A percentile compares a stretch with the other conserved stretches of the same genome.
These are phyloP conservation scores for Elaeidobius kamerunicus DNA, from an alignment of 2,888 invertebrate genomes.

Conservation along the genomic window DNA sequence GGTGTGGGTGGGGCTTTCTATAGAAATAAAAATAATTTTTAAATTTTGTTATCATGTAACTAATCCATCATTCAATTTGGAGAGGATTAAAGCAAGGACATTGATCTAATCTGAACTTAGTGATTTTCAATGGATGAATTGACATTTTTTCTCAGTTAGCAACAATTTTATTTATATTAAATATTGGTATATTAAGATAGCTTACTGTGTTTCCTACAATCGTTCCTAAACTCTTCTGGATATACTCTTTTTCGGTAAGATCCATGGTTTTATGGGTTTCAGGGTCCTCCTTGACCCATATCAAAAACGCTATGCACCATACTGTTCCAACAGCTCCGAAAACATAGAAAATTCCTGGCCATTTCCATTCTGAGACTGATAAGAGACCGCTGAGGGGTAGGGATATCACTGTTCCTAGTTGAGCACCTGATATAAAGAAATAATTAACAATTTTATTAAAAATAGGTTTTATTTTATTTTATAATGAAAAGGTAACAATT, in stretches of 20 bases:
- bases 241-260: slow-evolving; percentile 76
- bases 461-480: no score
- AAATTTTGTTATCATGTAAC: no score
- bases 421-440: slow-evolving; percentile 62
- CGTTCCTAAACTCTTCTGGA: slow-evolving; percentile 62
- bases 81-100: no score
- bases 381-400: slow-evolving; percentile 84
- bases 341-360: slow-evolving; percentile 89
- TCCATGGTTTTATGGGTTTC: slow-evolving; percentile 68
- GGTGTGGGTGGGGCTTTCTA: slow-evolving; percentile 78
- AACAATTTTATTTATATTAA: no score
- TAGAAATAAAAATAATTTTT: no score
- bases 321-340: slow-evolving; percentile 76
- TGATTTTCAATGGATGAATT: no score
- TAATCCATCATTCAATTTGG: no score
- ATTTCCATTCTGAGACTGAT: slow-evolving; percentile 74
- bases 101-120: no score
- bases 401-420: slow-evolving; percentile 87
- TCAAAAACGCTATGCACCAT: slow-evolving; percentile 77
- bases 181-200: no score
- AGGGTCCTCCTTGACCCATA: slow-evolving; percentile 73
- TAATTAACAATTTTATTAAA: slow-evolving; percentile 1
- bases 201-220: slow-evolving; percentile 69
- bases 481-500: not conserved
- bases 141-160: no score